Conservation (phyloP, 2,797 vertebrate species). For the Centropyge bicolor region DNA sequence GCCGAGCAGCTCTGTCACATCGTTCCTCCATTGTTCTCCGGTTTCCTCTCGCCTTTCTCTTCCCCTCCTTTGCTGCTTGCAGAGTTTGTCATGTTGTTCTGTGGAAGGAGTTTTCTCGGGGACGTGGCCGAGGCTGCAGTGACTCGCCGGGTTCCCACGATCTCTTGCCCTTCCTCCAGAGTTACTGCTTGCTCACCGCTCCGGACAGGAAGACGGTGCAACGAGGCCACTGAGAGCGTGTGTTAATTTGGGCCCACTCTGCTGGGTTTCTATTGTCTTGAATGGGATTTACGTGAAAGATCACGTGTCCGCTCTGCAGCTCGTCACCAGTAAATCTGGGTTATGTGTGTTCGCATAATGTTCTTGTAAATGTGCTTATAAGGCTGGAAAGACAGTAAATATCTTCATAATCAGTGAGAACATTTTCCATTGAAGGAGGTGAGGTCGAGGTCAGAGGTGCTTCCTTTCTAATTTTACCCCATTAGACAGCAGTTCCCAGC, state of each 20-base stretch:
- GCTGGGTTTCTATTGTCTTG: conserved; percentile 57
- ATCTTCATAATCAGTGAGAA: neutral
- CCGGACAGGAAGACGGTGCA: conserved; percentile 72
- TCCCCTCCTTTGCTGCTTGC: conserved; percentile 47
- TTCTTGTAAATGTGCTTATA: neutral
- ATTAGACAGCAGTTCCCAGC: neutral
- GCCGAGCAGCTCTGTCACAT: conserved; percentile 60
- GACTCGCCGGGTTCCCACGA: conserved; percentile 83
- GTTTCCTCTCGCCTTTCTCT: conserved; percentile 78
- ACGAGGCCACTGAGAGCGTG: conserved; percentile 47
- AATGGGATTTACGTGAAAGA: conserved; percentile 40
- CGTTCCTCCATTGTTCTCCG: conserved; percentile 83
- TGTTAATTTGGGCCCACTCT: conserved; percentile 58
- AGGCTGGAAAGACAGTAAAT: neutral
- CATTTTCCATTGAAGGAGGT: conserved; percentile 6
- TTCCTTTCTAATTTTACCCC: neutral
- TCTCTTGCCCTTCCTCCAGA: conserved; percentile 83
- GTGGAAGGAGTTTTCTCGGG: conserved; percentile 69
- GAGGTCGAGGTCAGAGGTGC: neutral
- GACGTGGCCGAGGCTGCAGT: conserved; percentile 52
- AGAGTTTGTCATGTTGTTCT: conserved; percentile 71
- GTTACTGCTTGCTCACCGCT: conserved; percentile 69
- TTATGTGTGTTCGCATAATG: neutral
- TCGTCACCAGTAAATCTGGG: conserved; percentile 9
- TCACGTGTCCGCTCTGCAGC: conserved; percentile 24